phyloP scores from a whole-genome alignment of 37 sponge, comb jelly and placozoan species.

The Halichondria panicea region DNA sequence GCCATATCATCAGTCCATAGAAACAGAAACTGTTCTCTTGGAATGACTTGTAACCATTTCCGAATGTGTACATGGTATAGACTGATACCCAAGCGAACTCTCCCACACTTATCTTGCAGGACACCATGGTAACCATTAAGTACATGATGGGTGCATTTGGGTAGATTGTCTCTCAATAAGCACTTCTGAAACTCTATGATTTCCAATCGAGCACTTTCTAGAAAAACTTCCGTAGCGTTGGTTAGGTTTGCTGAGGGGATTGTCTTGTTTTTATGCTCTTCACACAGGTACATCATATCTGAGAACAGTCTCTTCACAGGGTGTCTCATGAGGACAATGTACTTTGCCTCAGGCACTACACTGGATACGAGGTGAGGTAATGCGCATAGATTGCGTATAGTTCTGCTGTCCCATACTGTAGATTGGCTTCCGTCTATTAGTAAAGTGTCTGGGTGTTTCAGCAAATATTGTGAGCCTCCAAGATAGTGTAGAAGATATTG shows the following conservation, averaged over 20 bases:
- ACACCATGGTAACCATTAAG: too few species aligned
- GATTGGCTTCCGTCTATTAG: slow-evolving; percentile 38
- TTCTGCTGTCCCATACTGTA: slow-evolving; percentile 40
- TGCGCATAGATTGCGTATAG: slow-evolving; percentile 27
- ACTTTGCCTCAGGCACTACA: slow-evolving; percentile 50
- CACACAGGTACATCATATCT: slow-evolving; percentile 49
- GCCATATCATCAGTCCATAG: slow-evolving; percentile 48
- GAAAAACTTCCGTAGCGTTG: slow-evolving; percentile 15
- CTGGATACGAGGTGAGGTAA: slow-evolving; percentile 31
- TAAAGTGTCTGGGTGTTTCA: not conserved
- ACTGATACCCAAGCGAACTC: slow-evolving; percentile 45
- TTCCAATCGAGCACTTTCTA: not conserved
- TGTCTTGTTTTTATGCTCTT: not conserved
- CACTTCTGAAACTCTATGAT: slow-evolving; percentile 11
- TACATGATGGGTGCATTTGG: slow-evolving; percentile 7
- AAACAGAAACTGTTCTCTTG: slow-evolving; percentile 49
- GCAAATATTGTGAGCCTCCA: slow-evolving; percentile 1
- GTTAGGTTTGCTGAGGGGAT: not conserved
- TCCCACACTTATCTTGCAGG: too few species aligned
- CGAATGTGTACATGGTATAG: slow-evolving; percentile 44
- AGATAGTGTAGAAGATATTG: slow-evolving; percentile 23
- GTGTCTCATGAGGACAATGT: slow-evolving; percentile 53
- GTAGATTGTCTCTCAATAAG: not conserved
- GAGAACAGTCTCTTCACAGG: slow-evolving; percentile 49
- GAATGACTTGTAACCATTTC: slow-evolving; percentile 36